Evolutionary conservation across 2,797 vertebrate species (phyloP).

Genomic region (Lacerta bilineata): DNA sequence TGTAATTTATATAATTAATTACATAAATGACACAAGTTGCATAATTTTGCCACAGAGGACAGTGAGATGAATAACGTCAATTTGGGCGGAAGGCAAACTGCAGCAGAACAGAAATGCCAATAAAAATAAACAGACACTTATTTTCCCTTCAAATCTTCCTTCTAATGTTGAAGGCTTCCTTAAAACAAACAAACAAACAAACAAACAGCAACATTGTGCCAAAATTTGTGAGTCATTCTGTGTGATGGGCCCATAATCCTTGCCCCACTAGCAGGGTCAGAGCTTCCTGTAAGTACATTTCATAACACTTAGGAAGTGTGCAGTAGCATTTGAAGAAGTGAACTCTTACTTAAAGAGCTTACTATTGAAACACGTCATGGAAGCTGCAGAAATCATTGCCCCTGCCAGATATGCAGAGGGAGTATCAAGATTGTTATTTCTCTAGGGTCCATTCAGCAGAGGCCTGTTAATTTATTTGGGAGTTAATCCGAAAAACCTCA

Average conservation of each 20-base stretch:
- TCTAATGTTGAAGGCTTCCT: not conserved
- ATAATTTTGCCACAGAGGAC: too few relatives aligned
- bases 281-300: not conserved
- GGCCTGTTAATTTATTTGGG: slow-evolving; percentile 54
- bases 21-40: too few relatives aligned
- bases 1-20: too few relatives aligned
- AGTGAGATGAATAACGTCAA: too few relatives aligned
- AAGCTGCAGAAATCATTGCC: slow-evolving; percentile 15
- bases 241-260: not conserved
- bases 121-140: not conserved
- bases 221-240: not conserved
- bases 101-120: not conserved
- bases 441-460: slow-evolving; percentile 32
- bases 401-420: slow-evolving; percentile 20
- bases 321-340: not conserved
- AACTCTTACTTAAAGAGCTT: not conserved
- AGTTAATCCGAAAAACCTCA: slow-evolving; percentile 60
- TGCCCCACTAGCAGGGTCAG: not conserved
- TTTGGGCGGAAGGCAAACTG: too few relatives aligned
- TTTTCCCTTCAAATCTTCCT: not conserved
- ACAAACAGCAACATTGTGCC: not conserved
- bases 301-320: not conserved
- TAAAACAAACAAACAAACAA: too few relatives aligned
- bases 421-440: not conserved
- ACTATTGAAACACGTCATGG: slow-evolving; percentile 10